A percentile compares a stretch with the other conserved stretches of the same genome.
phyloP scores from a whole-genome alignment of 2,113 vertebrate species.

The Pygoscelis antarcticus region DNA sequence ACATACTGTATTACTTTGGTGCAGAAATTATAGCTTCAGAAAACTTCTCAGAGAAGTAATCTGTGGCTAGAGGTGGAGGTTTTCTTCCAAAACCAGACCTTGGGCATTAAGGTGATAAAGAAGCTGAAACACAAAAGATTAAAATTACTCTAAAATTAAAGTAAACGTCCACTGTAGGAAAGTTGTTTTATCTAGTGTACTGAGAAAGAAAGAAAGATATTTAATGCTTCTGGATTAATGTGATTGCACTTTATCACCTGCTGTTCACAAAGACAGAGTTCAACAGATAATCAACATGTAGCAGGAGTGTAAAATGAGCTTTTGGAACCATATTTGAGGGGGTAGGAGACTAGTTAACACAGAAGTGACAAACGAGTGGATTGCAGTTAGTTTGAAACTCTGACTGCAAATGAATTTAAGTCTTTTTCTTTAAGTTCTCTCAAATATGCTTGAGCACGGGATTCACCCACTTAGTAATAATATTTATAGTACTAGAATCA shows the following conservation, averaged over 20 bases:
- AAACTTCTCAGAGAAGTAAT: neutral
- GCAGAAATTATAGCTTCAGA: neutral
- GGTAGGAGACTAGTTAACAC: neutral
- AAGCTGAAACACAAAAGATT: neutral
- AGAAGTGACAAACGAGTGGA: neutral
- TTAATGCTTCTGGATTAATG: neutral
- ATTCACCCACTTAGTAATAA: neutral
- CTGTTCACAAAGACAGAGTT: constrained; percentile 2
- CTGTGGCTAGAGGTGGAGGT: neutral
- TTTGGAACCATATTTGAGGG: neutral
- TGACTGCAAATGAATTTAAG: neutral
- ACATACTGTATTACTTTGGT: rapidly evolving
- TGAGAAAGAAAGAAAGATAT: neutral
- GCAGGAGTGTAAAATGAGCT: neutral
- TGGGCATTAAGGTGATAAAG: neutral
- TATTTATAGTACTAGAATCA: too few relatives aligned
- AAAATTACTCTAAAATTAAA: neutral
- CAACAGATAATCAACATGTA: neutral
- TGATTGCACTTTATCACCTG: constrained; percentile 4
- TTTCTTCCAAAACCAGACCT: neutral
- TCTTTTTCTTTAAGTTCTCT: neutral
- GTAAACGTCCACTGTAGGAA: neutral
- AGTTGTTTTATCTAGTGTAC: neutral
- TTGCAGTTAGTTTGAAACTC: neutral
- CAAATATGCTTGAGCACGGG: neutral